Percentiles rank a stretch among this genome's conserved stretches.
Evolutionary conservation across 1,140 invertebrate genomes (phyloP).

Genomic region (Bombus confusus): DNA sequence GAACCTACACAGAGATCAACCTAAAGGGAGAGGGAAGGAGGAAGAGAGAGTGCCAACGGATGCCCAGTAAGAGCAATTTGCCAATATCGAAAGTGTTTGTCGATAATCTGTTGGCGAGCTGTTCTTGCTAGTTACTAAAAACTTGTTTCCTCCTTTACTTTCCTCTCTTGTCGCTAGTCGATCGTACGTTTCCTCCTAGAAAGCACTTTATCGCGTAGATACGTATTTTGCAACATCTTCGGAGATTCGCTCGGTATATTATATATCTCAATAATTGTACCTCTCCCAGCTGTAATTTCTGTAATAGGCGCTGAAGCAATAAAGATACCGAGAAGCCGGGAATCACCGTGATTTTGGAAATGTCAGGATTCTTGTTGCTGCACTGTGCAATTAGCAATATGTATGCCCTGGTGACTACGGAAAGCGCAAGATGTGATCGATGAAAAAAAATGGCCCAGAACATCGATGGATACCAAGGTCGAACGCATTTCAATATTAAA

Average conservation of each 20-base stretch:
- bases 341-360: conserved; percentile 28
- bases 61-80: conserved; percentile 69
- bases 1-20: conserved; percentile 16
- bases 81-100: conserved; percentile 75
- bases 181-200: not conserved
- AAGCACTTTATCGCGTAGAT: not conserved
- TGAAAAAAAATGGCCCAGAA: not conserved
- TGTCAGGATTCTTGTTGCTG: not conserved
- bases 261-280: not conserved
- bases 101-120: conserved; percentile 64
- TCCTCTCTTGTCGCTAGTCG: not conserved
- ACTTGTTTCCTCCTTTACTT: conserved; percentile 45
- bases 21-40: conserved; percentile 38
- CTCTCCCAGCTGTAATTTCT: not conserved
- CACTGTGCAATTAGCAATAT: conserved; percentile 20
- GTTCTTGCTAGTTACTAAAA: conserved; percentile 55
- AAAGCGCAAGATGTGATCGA: conserved; percentile 2
- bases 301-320: not conserved
- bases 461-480: not conserved
- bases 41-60: conserved; percentile 46
- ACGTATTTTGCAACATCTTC: not conserved
- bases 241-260: not conserved
- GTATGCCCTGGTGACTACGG: not conserved
- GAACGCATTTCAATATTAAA: not conserved
- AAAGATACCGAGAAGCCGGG: not conserved